A percentile compares a stretch with the other conserved stretches of the same genome.
These are phyloP conservation scores for Eciton burchellii DNA, from an alignment of 1,140 invertebrate genomes.

Conservation along the genomic window DNA sequence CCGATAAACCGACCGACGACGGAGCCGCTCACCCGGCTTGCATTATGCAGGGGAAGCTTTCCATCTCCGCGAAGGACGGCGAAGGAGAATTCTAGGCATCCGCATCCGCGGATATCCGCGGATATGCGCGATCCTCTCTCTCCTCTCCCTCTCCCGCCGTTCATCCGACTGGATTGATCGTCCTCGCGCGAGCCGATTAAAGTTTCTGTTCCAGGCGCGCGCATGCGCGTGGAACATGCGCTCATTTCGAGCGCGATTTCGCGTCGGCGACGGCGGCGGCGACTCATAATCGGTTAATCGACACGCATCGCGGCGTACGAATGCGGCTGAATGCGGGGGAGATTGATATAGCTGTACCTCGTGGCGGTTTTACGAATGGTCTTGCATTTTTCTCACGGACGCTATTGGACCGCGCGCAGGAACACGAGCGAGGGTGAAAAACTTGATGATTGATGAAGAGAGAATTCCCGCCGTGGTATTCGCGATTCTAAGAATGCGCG, in stretches of 20 bases:
- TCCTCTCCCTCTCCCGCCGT: constrained; percentile 35
- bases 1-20: constrained; percentile 74
- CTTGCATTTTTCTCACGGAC: constrained; percentile 13
- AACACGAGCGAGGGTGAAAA: not conserved
- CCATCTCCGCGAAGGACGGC: constrained; percentile 42
- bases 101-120: constrained; percentile 47
- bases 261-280: no score
- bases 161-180: constrained; percentile 56
- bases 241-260: constrained; percentile 24
- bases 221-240: not conserved
- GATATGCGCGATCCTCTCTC: constrained; percentile 15
- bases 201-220: constrained; percentile 23
- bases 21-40: constrained; percentile 62
- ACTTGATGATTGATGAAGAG: not conserved
- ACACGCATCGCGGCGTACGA: constrained; percentile 50
- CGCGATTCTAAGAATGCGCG: no score
- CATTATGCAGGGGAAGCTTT: constrained; percentile 71
- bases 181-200: constrained; percentile 30
- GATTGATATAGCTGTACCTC: constrained; percentile 12
- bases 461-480: no score
- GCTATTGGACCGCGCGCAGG: constrained; percentile 11
- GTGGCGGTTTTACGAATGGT: not conserved
- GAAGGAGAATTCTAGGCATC: constrained; percentile 5
- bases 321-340: constrained; percentile 11
- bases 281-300: constrained; percentile 39